phyloP scores from a whole-genome alignment of 2,113 vertebrate genomes.

The Megaceryle torquata region DNA sequence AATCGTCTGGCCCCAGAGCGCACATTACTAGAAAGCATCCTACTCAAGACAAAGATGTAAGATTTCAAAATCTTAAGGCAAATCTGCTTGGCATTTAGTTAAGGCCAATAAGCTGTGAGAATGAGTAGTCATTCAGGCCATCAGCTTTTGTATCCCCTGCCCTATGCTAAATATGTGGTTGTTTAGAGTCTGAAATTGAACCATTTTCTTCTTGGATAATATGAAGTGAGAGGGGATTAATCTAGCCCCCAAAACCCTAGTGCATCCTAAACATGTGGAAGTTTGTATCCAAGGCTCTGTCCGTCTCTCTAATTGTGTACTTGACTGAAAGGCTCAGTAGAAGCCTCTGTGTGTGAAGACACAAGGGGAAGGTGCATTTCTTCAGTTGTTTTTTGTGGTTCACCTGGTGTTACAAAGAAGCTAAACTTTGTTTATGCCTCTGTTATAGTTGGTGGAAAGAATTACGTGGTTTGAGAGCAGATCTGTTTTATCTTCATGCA shows the following conservation, averaged over 20 bases:
- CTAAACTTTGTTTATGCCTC: background rate
- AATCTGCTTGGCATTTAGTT: slow-evolving; percentile 44
- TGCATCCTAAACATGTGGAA: background rate
- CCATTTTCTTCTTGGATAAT: background rate
- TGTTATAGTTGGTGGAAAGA: background rate
- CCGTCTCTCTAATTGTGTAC: background rate
- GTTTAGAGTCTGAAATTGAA: background rate
- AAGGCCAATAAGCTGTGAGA: slow-evolving; percentile 3
- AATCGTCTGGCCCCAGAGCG: background rate
- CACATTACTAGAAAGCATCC: slow-evolving; percentile 37
- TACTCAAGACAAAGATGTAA: background rate
- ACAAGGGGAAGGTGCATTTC: background rate
- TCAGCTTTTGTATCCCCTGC: background rate
- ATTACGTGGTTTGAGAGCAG: background rate
- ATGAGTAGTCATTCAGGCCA: background rate
- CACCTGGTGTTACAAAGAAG: background rate
- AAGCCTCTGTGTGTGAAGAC: background rate
- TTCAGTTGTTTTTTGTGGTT: background rate
- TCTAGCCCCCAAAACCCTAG: background rate
- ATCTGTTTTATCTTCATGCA: background rate
- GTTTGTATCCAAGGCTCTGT: background rate
- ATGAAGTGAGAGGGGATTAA: background rate
- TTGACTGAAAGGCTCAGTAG: background rate
- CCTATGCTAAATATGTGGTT: background rate
- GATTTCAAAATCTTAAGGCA: background rate